phyloP scores from a whole-genome alignment of 2,113 vertebrate species.

The Rissa tridactyla region DNA sequence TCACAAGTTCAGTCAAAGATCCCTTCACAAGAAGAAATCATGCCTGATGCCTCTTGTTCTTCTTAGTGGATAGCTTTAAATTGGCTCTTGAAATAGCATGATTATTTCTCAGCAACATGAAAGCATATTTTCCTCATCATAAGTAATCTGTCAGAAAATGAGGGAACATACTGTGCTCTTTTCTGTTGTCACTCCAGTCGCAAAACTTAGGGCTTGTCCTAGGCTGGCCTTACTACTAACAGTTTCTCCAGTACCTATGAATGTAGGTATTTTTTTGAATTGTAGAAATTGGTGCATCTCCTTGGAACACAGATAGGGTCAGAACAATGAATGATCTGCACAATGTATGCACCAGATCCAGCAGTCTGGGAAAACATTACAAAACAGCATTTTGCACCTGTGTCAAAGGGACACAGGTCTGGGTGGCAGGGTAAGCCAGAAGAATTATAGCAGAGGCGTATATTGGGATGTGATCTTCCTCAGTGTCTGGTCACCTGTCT shows the following conservation, averaged over 20 bases:
- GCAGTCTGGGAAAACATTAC: background rate
- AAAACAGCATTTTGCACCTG: background rate
- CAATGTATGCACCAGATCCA: rapidly evolving
- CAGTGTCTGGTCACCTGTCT: background rate
- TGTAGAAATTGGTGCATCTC: background rate
- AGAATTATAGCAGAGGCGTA: background rate
- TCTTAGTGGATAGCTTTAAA: background rate
- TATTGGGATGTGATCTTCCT: background rate
- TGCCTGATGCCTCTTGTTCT: background rate
- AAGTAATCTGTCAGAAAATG: background rate
- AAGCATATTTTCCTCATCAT: background rate
- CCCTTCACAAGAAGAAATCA: background rate
- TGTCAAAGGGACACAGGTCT: background rate
- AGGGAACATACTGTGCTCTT: background rate
- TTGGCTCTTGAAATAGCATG: rapidly evolving
- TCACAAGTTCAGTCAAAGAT: background rate
- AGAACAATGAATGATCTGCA: background rate
- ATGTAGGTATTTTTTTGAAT: background rate
- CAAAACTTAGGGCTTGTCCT: background rate
- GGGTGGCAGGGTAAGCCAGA: background rate
- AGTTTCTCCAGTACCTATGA: background rate
- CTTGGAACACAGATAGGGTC: background rate
- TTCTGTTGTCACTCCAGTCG: background rate
- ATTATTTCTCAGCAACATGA: background rate
- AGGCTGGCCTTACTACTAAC: background rate